Conservation (phyloP, 2,888 invertebrate genomes). For the Caenorhabditis angaria region DNA sequence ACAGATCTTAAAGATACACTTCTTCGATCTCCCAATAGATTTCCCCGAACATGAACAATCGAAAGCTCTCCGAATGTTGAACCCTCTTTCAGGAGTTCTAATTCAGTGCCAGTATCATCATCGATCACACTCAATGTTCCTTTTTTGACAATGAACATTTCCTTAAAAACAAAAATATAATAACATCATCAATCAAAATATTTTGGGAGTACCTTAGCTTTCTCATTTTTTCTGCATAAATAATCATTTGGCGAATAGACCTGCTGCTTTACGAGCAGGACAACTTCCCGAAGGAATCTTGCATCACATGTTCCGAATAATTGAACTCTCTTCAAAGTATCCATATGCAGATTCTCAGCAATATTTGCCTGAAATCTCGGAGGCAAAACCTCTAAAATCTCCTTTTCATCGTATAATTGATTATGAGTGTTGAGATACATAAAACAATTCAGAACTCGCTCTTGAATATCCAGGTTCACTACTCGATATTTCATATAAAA, state of each 20-base stretch:
- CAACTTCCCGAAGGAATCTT: constrained; percentile 63
- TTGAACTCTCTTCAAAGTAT: constrained; percentile 52
- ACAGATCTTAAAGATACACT: constrained; percentile 32
- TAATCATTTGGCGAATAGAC: constrained; percentile 67
- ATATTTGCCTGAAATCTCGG: constrained; percentile 62
- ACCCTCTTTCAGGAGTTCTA: constrained; percentile 52
- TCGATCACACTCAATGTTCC: constrained; percentile 56
- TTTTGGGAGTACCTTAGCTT: constrained; percentile 44
- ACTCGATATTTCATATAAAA: constrained; percentile 68
- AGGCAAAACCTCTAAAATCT: constrained; percentile 60
- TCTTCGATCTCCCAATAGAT: constrained; percentile 36
- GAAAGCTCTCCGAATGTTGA: constrained; percentile 65
- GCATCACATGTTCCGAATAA: constrained; percentile 59
- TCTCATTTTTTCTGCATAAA: constrained; percentile 58
- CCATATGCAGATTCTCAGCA: constrained; percentile 66
- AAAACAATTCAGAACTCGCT: constrained; percentile 63
- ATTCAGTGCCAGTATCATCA: constrained; percentile 35
- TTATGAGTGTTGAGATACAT: constrained; percentile 58
- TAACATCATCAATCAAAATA: background rate
- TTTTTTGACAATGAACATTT: constrained; percentile 66
- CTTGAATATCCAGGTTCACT: constrained; percentile 59
- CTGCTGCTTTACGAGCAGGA: constrained; percentile 64
- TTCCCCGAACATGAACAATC: constrained; percentile 53
- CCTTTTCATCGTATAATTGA: constrained; percentile 56
- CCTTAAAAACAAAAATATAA: constrained; percentile 29